Evolutionary conservation across 2,888 invertebrate species (phyloP), one percentile per base, ranked within the genome.

Genomic region (Trichopria drosophilae): DNA sequence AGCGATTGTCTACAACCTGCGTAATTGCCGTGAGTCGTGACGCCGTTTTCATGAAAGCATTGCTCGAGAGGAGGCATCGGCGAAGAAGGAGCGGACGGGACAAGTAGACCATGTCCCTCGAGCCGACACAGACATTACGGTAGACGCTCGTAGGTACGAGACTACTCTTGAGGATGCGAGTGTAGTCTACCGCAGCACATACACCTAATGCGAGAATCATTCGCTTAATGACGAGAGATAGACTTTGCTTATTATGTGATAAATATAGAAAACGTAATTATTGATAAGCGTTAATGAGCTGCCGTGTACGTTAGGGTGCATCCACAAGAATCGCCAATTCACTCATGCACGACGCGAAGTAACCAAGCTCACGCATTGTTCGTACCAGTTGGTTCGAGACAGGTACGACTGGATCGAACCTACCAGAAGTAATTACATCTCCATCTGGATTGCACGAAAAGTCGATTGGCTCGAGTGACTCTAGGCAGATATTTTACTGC

Each of bases 231-330:
- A 71, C 60, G 65, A 67, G 56, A 61, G 69, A 69, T 66, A 63
- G 63, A 64, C 62, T 63, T 36, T 54, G 65, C 67, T 71, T 68
- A 67, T 69, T 69, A 68, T 61, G 67, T 64, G 68, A 69, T 71
- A 71, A 69, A 68, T 69, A 68, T 67, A 71, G 68, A 68, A 56
- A 70, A 69, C 57, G 65, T 68, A 69, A 72, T 72, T 72, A 72
- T 73, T 67, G 73, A 72, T 72, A 72, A 73, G 69, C 67, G 63
- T 69, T 71, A 72, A 73, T 70, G 72, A 69, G 70, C 60, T 58
- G 60, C 60, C 59, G 60, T 59, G 61, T 61, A 58, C 55, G 57
- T 51, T 52, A 58, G 63, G 61, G 63, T 61, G 60, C 65, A 61
- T 68, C 67, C 61, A 65, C 62, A 51, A 53, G 50, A 64, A 68